These are phyloP conservation scores for Piscicola geometra DNA, from an alignment of 2,888 invertebrate species.

Conservation along the genomic window DNA sequence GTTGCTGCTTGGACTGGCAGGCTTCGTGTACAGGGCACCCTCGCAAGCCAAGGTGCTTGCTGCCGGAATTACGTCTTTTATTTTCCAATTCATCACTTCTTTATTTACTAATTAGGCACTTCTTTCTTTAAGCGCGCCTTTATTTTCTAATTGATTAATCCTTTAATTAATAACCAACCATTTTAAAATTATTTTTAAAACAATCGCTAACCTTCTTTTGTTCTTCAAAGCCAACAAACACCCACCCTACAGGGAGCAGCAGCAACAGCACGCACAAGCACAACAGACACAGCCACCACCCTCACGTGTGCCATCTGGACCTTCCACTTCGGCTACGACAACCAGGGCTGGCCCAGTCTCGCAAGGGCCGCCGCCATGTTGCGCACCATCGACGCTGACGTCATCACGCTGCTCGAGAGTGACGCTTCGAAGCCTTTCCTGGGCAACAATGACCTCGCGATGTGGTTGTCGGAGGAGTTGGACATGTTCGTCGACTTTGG, in stretches of 20 bases:
- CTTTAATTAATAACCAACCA: background rate
- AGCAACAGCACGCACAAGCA: background rate
- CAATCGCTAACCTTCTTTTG: no score
- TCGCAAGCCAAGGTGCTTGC: constrained; percentile 33
- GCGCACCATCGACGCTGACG: constrained; percentile 54
- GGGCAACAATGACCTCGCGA: constrained; percentile 56
- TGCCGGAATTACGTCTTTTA: background rate
- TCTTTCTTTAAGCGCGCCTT: background rate
- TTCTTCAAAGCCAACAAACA: no score
- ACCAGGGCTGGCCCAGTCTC: constrained; percentile 56
- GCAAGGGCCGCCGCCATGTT: constrained; percentile 51
- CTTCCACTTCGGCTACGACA: constrained; percentile 57
- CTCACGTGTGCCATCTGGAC: constrained; percentile 56
- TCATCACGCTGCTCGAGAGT: constrained; percentile 55
- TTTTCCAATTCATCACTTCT: background rate
- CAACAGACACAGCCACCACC: constrained; percentile 35
- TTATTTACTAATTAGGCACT: background rate
- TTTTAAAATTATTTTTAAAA: no score
- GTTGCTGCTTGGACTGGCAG: constrained; percentile 36
- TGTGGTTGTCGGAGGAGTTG: constrained; percentile 54
- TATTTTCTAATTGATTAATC: background rate
- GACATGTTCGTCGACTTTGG: constrained; percentile 57
- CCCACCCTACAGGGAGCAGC: background rate
- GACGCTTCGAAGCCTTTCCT: constrained; percentile 57
- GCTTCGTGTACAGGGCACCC: constrained; percentile 34